These are phyloP conservation scores for Ectemnius cavifrons DNA, from an alignment of 2,888 invertebrate genomes.

Conservation along the genomic window DNA sequence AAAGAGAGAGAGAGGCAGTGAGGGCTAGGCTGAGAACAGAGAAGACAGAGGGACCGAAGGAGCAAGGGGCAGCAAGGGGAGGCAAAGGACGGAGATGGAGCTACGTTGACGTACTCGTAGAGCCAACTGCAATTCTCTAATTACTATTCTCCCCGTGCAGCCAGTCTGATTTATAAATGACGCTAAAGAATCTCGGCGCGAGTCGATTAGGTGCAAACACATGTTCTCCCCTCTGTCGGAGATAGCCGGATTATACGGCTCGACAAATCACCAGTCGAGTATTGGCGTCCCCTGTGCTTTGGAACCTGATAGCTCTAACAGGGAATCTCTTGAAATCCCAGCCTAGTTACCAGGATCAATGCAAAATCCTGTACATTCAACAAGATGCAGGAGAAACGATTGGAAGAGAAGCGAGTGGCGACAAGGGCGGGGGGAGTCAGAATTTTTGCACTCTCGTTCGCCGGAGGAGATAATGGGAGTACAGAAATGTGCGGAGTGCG, in stretches of 20 bases:
- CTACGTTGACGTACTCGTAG: conserved; percentile 6
- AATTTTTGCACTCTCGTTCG: conserved; percentile 3
- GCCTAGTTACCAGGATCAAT: no score
- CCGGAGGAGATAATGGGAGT: conserved; percentile 4
- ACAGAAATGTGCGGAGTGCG: no score
- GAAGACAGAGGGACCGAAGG: neutral
- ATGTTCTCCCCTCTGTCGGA: conserved; percentile 2
- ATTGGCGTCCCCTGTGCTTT: neutral
- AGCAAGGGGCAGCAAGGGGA: neutral
- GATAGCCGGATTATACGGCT: neutral
- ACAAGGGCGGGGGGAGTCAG: neutral
- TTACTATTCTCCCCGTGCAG: conserved; percentile 6
- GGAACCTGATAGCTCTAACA: neutral
- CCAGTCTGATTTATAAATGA: conserved; percentile 5
- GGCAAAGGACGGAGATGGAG: neutral
- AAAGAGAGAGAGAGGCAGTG: conserved; percentile 3
- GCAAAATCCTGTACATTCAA: no score
- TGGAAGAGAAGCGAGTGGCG: no score
- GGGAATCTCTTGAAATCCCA: no score
- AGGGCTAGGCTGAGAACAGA: neutral
- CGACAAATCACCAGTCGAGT: neutral
- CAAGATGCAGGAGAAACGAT: no score
- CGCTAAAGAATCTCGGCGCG: conserved; percentile 6
- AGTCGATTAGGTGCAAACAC: conserved; percentile 7
- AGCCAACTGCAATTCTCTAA: conserved; percentile 5